Evolutionary conservation across 2,797 vertebrate genomes (phyloP).

Genomic region (Danionella dracula): DNA sequence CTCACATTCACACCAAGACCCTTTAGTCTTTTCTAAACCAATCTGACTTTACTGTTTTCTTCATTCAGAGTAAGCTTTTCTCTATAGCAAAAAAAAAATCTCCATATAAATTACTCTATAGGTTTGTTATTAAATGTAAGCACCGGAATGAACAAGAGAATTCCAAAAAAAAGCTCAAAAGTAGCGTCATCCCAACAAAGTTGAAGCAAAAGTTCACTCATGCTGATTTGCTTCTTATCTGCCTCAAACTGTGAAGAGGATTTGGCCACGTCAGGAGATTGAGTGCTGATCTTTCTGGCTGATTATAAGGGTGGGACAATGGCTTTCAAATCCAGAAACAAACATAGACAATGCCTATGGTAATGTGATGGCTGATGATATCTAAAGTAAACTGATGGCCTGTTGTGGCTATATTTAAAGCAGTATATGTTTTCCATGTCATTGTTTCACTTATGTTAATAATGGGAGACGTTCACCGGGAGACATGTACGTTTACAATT

Average conservation of each 20-base stretch:
- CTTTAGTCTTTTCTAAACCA: neutral
- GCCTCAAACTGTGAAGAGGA: conserved; percentile 25
- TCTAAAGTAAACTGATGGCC: conserved; percentile 20
- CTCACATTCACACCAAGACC: conserved; percentile 29
- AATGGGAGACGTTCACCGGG: too few relatives aligned
- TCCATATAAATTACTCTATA: too few relatives aligned
- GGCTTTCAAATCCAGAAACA: conserved; percentile 41
- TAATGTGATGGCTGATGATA: conserved; percentile 26
- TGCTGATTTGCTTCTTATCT: conserved; percentile 24
- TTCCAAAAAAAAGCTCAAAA: too few relatives aligned
- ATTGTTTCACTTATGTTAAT: conserved; percentile 12
- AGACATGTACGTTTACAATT: too few relatives aligned
- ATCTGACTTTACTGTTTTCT: neutral
- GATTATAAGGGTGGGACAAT: conserved; percentile 46
- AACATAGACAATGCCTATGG: conserved; percentile 37
- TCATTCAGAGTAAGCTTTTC: too few relatives aligned
- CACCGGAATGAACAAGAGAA: too few relatives aligned
- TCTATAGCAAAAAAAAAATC: too few relatives aligned
- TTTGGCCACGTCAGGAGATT: conserved; percentile 41
- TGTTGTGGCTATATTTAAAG: neutral
- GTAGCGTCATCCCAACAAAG: conserved; percentile 24
- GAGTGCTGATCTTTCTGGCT: conserved; percentile 34
- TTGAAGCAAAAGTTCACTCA: conserved; percentile 28
- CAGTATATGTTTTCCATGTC: neutral
- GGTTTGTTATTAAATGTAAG: too few relatives aligned